Percentiles rank a stretch among this genome's conserved stretches.
Conservation (phyloP, 2,797 vertebrate species). For the Clarias fuscus region DNA sequence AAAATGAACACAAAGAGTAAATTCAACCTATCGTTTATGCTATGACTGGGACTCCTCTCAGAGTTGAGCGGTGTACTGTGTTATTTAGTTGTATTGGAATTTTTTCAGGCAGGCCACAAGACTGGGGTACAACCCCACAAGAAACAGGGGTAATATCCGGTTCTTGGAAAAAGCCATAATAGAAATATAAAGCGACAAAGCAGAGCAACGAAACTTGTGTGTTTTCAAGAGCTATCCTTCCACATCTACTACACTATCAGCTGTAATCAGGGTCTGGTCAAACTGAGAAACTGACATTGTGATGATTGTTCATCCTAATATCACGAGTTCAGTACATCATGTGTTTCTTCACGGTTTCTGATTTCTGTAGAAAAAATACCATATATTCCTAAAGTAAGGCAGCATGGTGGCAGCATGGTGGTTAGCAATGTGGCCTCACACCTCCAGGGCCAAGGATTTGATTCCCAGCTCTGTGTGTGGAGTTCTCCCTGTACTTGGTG, state of each 20-base stretch:
- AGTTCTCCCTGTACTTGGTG: too few species aligned
- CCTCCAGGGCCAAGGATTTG: too few species aligned
- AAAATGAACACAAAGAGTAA: not conserved
- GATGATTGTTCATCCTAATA: not conserved
- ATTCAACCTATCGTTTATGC: too few species aligned
- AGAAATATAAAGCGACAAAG: not conserved
- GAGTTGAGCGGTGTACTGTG: not conserved
- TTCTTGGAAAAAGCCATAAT: not conserved
- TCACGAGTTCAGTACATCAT: not conserved
- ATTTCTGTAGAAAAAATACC: not conserved
- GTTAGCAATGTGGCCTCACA: too few species aligned
- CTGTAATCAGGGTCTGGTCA: not conserved
- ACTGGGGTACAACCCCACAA: constrained; percentile 44
- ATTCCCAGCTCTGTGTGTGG: too few species aligned
- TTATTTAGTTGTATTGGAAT: constrained; percentile 55
- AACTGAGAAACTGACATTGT: not conserved
- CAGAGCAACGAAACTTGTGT: not conserved
- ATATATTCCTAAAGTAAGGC: not conserved
- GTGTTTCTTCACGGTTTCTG: not conserved
- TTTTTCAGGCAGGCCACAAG: constrained; percentile 59
- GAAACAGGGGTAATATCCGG: not conserved
- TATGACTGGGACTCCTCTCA: not conserved
- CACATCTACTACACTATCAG: not conserved
- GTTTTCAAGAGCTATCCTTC: not conserved
- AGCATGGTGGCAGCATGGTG: too few species aligned